Base-by-base conservation (phyloP, 2,888 invertebrate species). In the Stenichneumon culpator region DNA sequence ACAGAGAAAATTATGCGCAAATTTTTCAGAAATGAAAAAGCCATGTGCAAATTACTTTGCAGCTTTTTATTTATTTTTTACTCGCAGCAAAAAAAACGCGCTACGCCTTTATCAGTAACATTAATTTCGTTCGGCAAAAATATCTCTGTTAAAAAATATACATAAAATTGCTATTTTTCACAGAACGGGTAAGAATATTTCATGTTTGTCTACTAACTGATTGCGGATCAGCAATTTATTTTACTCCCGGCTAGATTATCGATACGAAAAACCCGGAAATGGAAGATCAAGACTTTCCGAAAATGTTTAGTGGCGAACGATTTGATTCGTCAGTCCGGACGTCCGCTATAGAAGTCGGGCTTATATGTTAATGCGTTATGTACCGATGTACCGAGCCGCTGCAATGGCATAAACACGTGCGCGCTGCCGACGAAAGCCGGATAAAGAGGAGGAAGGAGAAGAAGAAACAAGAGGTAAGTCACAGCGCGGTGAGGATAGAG, bases 321-420 rank as follows among this genome's bases (percentile, higher is more conserved):
- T 28, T 63, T 32, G 63, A 63, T 63, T 32, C n/a, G 28, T 63
- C 63, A 63, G 63, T 63, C 6, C 16, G 63, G 63, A 32, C 16
- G 32, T 63, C n/a, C 32, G 28, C 63, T 25, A 25, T 57, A 57
- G 85, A 54, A 82, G 78, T 32, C 83, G 19, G 39, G 57, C 72
- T 67, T 52, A 69, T 79, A 84, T 80, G 81, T 87, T 88, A 86
- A 87, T 87, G 83, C 83, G 86, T 79, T 86, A 78, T 79, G 80
- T 81, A 75, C 73, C 83, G 83, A 72, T 83, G 78, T 75, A 82
- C 83, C 65, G 77, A 57, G 73, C 54, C 60, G 57, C 39, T 63
- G 63, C 28, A 82, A 78, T 57, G 68, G 82, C 39, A 78, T 50
- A 72, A 74, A 68, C 70, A 83, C 68, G 69, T 74, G 72, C 60